phyloP scores from a whole-genome alignment of 23 tunicate species.

The Trididemnum nubilum region DNA sequence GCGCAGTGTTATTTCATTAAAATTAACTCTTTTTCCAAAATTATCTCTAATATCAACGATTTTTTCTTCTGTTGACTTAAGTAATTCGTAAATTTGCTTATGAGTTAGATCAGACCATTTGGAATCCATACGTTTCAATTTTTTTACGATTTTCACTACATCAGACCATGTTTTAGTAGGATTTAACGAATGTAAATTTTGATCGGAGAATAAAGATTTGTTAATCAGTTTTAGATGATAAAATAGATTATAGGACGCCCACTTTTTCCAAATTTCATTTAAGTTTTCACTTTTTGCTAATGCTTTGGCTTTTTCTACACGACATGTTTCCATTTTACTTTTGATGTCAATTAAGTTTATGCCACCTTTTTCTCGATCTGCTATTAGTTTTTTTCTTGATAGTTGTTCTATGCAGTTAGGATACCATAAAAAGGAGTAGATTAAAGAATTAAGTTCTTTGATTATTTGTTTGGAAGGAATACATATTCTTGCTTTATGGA shows the following conservation, averaged over 20 bases:
- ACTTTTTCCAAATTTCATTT: not conserved
- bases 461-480: not conserved
- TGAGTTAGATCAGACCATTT: not conserved
- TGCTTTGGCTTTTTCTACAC: not conserved
- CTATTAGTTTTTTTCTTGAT: not conserved
- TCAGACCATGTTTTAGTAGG: not conserved
- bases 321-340: not conserved
- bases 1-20: not conserved
- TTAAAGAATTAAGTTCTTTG: not conserved
- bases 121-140: not conserved
- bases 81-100: not conserved
- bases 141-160: not conserved
- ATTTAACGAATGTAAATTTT: not conserved
- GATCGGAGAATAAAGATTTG: not conserved
- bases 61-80: not conserved
- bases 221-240: not conserved
- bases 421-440: not conserved
- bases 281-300: not conserved
- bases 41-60: not conserved
- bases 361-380: not conserved
- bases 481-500: constrained; percentile 1
- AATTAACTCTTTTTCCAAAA: not conserved
- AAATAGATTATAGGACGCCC: not conserved
- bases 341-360: not conserved
- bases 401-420: not conserved